phyloP scores from a whole-genome alignment of 2,113 vertebrate species.

The Menura novaehollandiae region DNA sequence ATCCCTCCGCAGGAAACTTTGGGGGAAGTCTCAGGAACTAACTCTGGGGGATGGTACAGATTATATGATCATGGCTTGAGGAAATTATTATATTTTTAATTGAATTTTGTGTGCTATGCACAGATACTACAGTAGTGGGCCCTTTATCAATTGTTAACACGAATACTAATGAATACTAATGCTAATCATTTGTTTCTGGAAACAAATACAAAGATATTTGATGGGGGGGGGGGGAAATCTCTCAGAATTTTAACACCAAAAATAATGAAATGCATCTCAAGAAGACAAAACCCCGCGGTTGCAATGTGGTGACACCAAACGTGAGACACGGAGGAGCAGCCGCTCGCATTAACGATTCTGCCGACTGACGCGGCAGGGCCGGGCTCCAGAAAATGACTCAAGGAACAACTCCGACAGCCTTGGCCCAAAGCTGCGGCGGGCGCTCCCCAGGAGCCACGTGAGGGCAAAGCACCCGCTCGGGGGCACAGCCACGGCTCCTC shows the following conservation, averaged over 20 bases:
- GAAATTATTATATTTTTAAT: slow-evolving; percentile 67
- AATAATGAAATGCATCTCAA: background rate
- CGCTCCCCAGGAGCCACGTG: background rate
- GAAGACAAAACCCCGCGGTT: background rate
- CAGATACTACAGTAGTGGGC: slow-evolving; percentile 50
- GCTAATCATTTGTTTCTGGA: slow-evolving; percentile 62
- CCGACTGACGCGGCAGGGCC: rapidly evolving
- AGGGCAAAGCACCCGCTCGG: background rate
- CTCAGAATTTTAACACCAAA: slow-evolving; percentile 17
- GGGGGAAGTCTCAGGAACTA: background rate
- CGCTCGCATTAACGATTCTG: rapidly evolving
- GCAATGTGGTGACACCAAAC: background rate
- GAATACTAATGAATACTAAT: slow-evolving; percentile 66
- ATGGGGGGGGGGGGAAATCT: background rate
- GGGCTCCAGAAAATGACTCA: background rate
- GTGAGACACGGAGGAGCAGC: background rate
- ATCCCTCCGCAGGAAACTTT: background rate
- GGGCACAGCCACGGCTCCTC: background rate
- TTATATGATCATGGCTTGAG: slow-evolving; percentile 43
- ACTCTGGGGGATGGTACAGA: slow-evolving; percentile 13
- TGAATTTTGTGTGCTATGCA: slow-evolving; percentile 46
- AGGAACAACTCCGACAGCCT: background rate
- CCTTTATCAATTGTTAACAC: slow-evolving; percentile 62
- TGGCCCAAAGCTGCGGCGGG: background rate
- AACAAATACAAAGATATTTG: slow-evolving; percentile 55